Percentiles rank a stretch among this genome's conserved stretches.
phyloP scores from a whole-genome alignment of 2,797 vertebrate species.

The Poecile montanus region DNA sequence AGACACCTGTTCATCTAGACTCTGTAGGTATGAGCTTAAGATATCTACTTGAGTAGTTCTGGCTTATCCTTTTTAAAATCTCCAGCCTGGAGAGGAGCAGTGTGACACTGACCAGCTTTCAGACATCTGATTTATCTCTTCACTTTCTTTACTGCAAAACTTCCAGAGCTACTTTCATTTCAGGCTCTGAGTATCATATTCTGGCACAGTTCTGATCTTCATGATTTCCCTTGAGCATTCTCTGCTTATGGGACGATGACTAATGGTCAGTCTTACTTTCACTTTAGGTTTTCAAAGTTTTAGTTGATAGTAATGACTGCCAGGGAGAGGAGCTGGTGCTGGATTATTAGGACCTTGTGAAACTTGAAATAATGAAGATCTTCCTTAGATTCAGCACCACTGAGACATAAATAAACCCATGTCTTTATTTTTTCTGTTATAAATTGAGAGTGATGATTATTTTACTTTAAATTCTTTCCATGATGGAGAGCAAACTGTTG shows the following conservation, averaged over 20 bases:
- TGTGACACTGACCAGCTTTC: background rate
- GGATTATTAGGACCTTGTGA: background rate
- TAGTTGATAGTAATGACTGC: background rate
- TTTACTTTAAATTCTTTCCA: background rate
- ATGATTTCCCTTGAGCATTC: background rate
- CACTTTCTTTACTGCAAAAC: background rate
- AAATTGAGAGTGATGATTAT: background rate
- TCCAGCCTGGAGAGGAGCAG: background rate
- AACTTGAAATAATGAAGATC: background rate
- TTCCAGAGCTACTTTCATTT: background rate
- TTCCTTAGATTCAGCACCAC: background rate
- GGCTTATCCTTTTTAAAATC: background rate
- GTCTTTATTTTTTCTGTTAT: background rate
- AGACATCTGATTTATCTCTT: background rate
- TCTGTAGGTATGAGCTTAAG: background rate
- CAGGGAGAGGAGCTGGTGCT: background rate
- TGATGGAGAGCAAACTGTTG: background rate
- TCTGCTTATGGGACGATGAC: background rate
- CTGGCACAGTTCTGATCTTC: background rate
- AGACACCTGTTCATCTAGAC: background rate
- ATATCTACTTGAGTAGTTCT: background rate
- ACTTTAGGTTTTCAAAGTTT: background rate
- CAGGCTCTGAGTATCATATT: background rate
- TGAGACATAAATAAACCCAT: background rate
- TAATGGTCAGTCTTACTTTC: background rate